Conservation (phyloP, 2,113 vertebrate genomes). For the Oreochromis spilurus region DNA sequence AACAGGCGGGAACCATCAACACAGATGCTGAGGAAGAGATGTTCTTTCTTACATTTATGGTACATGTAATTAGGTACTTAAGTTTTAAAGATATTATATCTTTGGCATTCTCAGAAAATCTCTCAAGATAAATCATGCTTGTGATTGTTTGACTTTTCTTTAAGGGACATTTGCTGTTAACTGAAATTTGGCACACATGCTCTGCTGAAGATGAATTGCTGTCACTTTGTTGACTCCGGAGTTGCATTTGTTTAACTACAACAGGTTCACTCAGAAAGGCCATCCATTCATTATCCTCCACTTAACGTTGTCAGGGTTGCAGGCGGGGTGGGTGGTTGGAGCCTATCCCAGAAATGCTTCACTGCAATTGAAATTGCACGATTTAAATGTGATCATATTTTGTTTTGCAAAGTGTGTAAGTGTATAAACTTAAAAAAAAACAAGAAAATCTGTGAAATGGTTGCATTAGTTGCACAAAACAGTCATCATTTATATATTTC, state of each 20-base stretch:
- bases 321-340: background rate
- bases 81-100: too few species aligned
- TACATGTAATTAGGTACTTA: too few species aligned
- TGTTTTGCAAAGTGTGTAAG: background rate
- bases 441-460: background rate
- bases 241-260: too few species aligned
- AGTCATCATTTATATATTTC: background rate
- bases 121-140: background rate
- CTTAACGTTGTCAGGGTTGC: too few species aligned
- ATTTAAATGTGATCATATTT: background rate
- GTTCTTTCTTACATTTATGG: too few species aligned
- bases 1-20: too few species aligned
- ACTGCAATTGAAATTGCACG: background rate
- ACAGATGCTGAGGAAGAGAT: too few species aligned
- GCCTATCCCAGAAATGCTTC: background rate
- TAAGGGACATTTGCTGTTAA: background rate
- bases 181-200: background rate
- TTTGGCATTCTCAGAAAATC: background rate
- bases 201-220: background rate
- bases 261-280: too few species aligned
- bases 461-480: background rate
- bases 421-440: background rate
- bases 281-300: too few species aligned
- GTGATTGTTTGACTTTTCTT: background rate
- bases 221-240: background rate